Percentiles rank a stretch among this genome's conserved stretches.
These are phyloP conservation scores for Allophyes oxyacanthae DNA, from an alignment of 2,888 invertebrate genomes.

Conservation along the genomic window DNA sequence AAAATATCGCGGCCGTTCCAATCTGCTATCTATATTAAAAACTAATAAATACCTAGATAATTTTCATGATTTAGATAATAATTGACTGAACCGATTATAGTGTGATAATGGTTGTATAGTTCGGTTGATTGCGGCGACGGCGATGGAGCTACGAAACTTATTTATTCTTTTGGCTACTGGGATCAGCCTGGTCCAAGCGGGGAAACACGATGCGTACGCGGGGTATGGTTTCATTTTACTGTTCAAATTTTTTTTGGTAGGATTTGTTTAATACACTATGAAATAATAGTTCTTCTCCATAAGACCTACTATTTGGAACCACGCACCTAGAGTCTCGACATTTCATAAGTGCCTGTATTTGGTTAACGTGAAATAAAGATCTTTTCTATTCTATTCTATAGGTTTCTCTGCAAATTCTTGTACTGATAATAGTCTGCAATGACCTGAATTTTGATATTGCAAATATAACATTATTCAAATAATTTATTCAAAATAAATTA, in stretches of 20 bases:
- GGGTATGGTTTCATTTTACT: conserved; percentile 4
- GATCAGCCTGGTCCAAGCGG: conserved; percentile 22
- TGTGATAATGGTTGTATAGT: background rate
- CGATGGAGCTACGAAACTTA: conserved; percentile 12
- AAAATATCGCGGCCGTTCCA: background rate
- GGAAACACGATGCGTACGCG: conserved; percentile 28
- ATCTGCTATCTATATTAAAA: background rate
- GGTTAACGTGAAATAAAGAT: too few relatives aligned
- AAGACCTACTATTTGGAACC: too few relatives aligned
- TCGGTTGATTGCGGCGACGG: conserved; percentile 1
- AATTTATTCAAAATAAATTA: too few relatives aligned
- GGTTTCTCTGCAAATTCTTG: too few relatives aligned
- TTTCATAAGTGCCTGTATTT: too few relatives aligned
- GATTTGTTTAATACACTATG: too few relatives aligned
- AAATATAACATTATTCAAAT: too few relatives aligned
- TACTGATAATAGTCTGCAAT: too few relatives aligned
- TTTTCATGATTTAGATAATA: background rate
- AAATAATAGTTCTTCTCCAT: too few relatives aligned
- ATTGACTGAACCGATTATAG: background rate
- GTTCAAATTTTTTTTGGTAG: background rate
- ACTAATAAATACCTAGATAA: background rate
- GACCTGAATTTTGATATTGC: too few relatives aligned
- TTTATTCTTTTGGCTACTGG: conserved; percentile 11
- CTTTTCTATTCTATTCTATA: too few relatives aligned
- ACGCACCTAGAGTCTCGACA: too few relatives aligned